Base-by-base conservation (phyloP, 2,888 invertebrate species). In the Caenorhabditis panamensis region DNA sequence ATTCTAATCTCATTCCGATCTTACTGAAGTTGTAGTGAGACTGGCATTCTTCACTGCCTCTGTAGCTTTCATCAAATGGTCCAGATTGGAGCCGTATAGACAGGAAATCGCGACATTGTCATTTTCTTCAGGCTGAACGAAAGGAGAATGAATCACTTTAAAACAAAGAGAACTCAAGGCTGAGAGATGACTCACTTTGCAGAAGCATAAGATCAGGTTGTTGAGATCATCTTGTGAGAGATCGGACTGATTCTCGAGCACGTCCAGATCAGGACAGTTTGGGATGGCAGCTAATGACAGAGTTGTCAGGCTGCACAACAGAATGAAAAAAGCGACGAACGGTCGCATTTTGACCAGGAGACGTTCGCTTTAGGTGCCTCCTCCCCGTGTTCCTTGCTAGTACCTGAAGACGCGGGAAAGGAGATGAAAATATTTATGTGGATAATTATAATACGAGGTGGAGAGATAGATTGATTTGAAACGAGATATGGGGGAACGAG, bases 231-330 rank as follows among this genome's bases (percentile, higher is more conserved):
- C 79, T 61, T 79, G 76, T 5, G 85, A 54, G 31, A 84, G 61
- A 56, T 84, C 83, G 8, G 78, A 59, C 36, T 83, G 77, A 58
- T 82, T 76, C 49, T 87, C 85, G 44, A 89, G 79, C 2, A 85
- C 80, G 47, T 86, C 86, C 36, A 89, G 61, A 79, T 89, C 88
- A 9, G 88, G 87, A 71, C 89, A 89, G 22, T 87, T 88, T 4
- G 86, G 84, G 28, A 89, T 80, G 3, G 69, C 26, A 0, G 77
- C 44, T 41, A 31, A 11, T 5, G 53, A 47, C 51, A 18, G 61
- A 28, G 20, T 2, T 8, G 61, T n/a, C 31, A 22, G 16, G 22
- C 22, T 31, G 54, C 51, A 53, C 54, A 28, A 16, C n/a, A 6
- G 36, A 36, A 67, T 1, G 1, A 58, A 59, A 22, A 56, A 20